Evolutionary conservation across 2,888 invertebrate genomes (phyloP), one percentile per base, ranked within the genome.

Genomic region (Leucophenga montana): DNA sequence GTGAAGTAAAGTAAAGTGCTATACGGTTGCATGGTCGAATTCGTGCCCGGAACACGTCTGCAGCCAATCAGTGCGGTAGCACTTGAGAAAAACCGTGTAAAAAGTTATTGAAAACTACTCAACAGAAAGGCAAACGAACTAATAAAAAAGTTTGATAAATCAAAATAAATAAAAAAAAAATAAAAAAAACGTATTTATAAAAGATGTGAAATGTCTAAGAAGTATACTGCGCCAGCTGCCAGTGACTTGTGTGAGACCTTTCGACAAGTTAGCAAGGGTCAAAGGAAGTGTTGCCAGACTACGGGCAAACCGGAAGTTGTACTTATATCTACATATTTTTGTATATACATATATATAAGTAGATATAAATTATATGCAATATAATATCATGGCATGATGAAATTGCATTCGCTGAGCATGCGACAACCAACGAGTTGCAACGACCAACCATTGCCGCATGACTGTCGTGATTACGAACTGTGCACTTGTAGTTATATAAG

Each of bases 141-240:
- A 64, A 64, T 64, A 64, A 64, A 64, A 64, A 64, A 64, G 62
- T 64, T 64, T 64, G 46, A 64, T 64, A 64, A 64, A 64, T 64
- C 62, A 48, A 46, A 64, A 48, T 20, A 22, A 13, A n/a, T n/a
- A 22, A 9, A 57, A 13, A 22, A 22, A 57, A 22, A 31, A 57
- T 57, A 31, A 14, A 57, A 27, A 16, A 31, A 39, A 39, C 9
- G 27, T 27, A 27, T 3, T 5, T 8, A 11, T n/a, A n/a, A n/a
- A n/a, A n/a, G n/a, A n/a, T n/a, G 11, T 11, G 8, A 39, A 8
- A 39, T 39, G 39, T 39, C 39, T 39, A 8, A 39, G 39, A 39
- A 39, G 39, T 39, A 11, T 1, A 8, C 39, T 11, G 39, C 39
- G 11, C 9, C 39, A 39, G 39, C 39, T 39, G 39, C 39, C 1